Percentiles rank a stretch among this genome's conserved stretches.
These are phyloP conservation scores for Cryptotis parvus DNA, from an alignment of 2,113 vertebrate species.

Conservation along the genomic window DNA sequence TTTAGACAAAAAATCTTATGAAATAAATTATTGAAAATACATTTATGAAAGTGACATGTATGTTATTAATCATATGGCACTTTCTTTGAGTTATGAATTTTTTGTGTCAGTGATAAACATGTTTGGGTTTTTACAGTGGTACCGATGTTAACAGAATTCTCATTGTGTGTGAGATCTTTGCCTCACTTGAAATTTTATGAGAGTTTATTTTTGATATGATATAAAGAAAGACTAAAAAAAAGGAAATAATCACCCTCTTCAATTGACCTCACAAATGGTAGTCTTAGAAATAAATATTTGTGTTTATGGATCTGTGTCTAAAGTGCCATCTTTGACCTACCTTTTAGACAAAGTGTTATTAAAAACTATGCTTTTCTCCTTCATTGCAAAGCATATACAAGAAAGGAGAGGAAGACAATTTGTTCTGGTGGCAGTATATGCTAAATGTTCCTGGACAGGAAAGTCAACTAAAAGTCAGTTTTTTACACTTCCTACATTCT, in stretches of 20 bases:
- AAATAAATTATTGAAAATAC: background rate
- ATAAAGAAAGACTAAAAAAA: background rate
- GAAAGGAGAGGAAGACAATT: background rate
- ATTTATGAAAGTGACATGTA: background rate
- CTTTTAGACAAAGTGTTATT: background rate
- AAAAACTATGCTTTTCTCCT: background rate
- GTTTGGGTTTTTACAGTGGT: background rate
- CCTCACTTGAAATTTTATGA: background rate
- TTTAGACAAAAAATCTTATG: background rate
- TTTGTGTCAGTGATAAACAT: background rate
- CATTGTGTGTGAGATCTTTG: background rate
- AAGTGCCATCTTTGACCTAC: background rate
- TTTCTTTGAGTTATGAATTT: background rate
- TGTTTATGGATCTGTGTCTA: background rate
- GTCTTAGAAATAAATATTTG: background rate
- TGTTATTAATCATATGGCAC: background rate
- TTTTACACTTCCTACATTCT: background rate
- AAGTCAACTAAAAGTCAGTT: fast-evolving
- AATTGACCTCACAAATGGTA: background rate
- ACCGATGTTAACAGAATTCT: background rate
- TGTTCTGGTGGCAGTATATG: background rate
- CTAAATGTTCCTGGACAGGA: background rate
- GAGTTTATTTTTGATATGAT: background rate
- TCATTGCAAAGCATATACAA: background rate
- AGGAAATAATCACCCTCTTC: background rate